Base-by-base conservation (phyloP, 2,888 invertebrate genomes). In the Eustalomyia histrio region DNA sequence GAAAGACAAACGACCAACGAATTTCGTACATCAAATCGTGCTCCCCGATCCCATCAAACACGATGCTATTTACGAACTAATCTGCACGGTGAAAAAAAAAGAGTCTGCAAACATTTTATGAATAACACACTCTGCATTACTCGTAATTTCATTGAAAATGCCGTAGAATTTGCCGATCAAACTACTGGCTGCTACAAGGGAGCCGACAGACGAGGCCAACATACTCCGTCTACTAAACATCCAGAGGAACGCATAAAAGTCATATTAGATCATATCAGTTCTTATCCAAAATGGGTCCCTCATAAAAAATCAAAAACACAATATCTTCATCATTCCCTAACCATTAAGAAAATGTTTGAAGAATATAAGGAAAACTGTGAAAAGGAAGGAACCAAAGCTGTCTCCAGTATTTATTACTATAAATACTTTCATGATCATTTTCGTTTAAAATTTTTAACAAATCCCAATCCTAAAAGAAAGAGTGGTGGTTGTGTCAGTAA, bases 281-380 rank as follows among this genome's bases (percentile, higher is more conserved):
- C 84, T 18, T 84, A 82, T 65, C 82, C 83, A 17, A 82, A 73
- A 12, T 84, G 84, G 84, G 67, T 83, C 61, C 84, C 84, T 18
- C 80, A 83, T 58, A 84, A 83, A 43, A 80, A 67, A 39, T 78
- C 76, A 43, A 83, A 84, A 67, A 83, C 76, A 10, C 76, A 82
- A 21, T 83, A 72, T 43, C 33, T 84, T 16, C 84, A 84, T 63
- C 80, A 83, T 57, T 76, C 80, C 12, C 60, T 84, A 43, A 82
- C 65, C 47, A 83, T 84, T 47, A 79, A 76, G 21, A 78, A 82
- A 21, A 83, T 84, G 83, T 82, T 75, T 67, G 57, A 65, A 8
- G 83, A 78, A 16, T 85, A 85, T 64, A 84, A 85, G 55, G 58
- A 75, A 16, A 76, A 76, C 58, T 82, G 84, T 60, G 57, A 72